Percentiles rank a stretch among this genome's conserved stretches.
Conservation (phyloP, 2,888 invertebrate genomes). For the Empis livida region DNA sequence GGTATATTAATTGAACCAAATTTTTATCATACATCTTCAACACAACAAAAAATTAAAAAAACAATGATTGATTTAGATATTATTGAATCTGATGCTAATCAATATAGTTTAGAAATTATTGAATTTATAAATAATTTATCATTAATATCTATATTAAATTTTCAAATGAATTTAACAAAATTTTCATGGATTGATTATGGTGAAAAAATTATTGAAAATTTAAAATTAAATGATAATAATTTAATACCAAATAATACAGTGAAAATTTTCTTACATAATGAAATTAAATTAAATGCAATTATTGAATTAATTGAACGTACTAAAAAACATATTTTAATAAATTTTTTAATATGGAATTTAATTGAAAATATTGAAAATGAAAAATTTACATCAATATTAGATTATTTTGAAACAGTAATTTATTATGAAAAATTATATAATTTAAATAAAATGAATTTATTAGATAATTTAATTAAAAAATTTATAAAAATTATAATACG, state of each 20-base stretch:
- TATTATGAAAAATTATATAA: background rate
- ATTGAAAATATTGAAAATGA: constrained; percentile 8
- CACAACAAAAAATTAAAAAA: too few relatives aligned
- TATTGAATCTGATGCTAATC: background rate
- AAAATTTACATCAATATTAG: constrained; percentile 13
- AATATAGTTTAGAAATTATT: background rate
- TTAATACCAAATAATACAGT: background rate
- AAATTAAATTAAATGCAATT: background rate
- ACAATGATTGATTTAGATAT: too few relatives aligned
- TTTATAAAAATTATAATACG: constrained; percentile 2
- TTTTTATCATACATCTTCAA: background rate
- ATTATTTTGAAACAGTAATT: background rate
- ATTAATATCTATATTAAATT: background rate
- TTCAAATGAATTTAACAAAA: too few relatives aligned
- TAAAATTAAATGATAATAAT: background rate
- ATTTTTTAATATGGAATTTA: background rate
- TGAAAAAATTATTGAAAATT: background rate
- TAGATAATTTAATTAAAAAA: constrained; percentile 1
- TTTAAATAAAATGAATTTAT: background rate
- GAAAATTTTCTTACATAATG: background rate
- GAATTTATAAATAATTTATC: background rate
- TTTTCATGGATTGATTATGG: background rate
- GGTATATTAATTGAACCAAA: background rate
- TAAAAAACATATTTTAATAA: background rate
- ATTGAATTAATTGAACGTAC: background rate